phyloP scores from a whole-genome alignment of 2,113 vertebrate genomes.

The Mesoclemmys tuberculata region DNA sequence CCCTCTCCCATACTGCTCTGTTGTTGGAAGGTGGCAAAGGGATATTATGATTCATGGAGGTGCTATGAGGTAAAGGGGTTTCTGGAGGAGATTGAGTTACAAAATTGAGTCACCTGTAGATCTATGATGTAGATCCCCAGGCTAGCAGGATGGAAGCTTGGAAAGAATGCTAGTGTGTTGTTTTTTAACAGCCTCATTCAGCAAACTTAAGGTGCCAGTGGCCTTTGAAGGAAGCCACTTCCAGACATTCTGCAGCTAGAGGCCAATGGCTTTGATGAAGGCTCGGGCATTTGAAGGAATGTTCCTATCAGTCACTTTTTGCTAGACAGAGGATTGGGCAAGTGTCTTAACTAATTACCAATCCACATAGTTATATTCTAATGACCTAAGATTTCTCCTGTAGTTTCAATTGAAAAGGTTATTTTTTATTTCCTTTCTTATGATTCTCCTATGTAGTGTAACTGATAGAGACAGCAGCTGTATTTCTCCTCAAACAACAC shows the following conservation, averaged over 20 bases:
- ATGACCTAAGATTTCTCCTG: conserved; percentile 6
- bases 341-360: conserved; percentile 9
- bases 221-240: background rate
- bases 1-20: background rate
- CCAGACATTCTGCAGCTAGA: background rate
- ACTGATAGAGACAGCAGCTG: background rate
- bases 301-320: conserved; percentile 7
- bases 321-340: background rate
- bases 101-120: background rate
- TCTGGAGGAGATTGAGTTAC: background rate
- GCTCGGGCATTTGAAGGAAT: background rate
- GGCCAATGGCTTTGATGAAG: background rate
- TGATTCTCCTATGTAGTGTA: background rate
- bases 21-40: background rate
- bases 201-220: background rate
- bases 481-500: background rate
- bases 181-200: conserved; percentile 10
- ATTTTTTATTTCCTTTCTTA: background rate
- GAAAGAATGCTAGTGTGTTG: background rate
- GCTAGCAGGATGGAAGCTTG: background rate
- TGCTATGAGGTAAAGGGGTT: background rate
- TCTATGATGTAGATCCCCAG: background rate
- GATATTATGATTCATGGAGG: background rate
- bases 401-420: background rate
- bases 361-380: background rate